Evolutionary conservation across 1,140 invertebrate genomes (phyloP), one percentile per base, ranked within the genome.

Genomic region (Helicoverpa armigera): DNA sequence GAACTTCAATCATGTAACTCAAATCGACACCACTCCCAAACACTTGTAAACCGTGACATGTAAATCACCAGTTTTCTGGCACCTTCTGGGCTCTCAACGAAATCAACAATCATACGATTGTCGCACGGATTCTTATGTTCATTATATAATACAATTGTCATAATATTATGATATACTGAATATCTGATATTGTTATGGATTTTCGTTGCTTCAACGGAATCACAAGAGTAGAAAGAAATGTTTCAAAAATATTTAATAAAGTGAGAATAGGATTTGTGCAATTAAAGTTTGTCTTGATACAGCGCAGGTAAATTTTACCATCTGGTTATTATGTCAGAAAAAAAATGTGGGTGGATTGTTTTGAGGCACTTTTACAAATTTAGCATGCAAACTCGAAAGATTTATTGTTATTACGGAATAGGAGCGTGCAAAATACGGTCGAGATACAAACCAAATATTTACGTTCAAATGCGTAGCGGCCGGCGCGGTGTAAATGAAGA

Each of bases 1-100:
- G 74, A 67, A 56, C 76, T n/a, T 87, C 58, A 78, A 23, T 83
- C 81, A 82, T 77, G 74, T 63, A 77, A 61, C 23, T 54, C 48
- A 54, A 50, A 77, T 77, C 13, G 35, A 65, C 60, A 65, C 60
- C 43, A 10, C 10, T 29, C 16, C 60, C 73, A 63, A 48, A 61
- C 43, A 43, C 48, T 63, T 50, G 5, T 60, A 74, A 43, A 60
- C 60, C 54, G 60, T 50, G 23, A 74, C 14, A 43, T 29, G 13
- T 4, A n/a, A 77, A 23, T 16, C 29, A 51, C 0, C 4, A 29
- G 12, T 13, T 35, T 53, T 65, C 73, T 53, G 48, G 50, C 60
- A 61, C 56, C 31, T 75, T 58, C 56, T 43, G 35, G 53, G 1
- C 10, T 35, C 11, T 43, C 18, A n/a, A 18, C 16, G 23, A 3